Percentiles rank a stretch among this genome's conserved stretches.
These are phyloP conservation scores for Sylvilagus bachmani DNA, from an alignment of 2,113 vertebrate species.

Conservation along the genomic window DNA sequence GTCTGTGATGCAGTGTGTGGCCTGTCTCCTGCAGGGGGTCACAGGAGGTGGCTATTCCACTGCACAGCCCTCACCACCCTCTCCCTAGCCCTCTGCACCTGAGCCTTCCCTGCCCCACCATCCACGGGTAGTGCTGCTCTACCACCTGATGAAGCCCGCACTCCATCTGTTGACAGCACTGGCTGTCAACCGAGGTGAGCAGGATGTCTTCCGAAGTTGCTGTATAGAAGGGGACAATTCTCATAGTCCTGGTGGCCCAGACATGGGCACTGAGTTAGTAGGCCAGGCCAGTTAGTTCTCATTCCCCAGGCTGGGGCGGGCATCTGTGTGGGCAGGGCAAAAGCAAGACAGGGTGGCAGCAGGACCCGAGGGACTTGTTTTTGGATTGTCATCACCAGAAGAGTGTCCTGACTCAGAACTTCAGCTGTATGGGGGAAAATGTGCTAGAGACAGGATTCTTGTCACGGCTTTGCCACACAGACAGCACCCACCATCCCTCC, in stretches of 20 bases:
- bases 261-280: not conserved
- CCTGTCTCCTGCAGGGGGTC: not conserved
- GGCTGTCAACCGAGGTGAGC: not conserved
- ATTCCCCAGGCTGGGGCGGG: not conserved
- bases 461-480: not conserved
- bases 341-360: not conserved
- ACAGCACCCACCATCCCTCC: not conserved
- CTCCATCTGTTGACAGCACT: not conserved
- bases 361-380: not conserved
- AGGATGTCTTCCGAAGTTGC: not conserved
- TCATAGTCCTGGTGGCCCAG: fast-evolving
- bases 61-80: not conserved
- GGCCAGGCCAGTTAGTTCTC: not conserved
- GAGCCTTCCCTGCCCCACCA: not conserved
- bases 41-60: not conserved
- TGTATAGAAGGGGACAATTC: fast-evolving
- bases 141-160: too few relatives aligned
- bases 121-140: not conserved
- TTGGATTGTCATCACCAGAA: too few relatives aligned
- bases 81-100: not conserved
- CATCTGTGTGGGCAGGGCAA: too few relatives aligned
- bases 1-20: fast-evolving
- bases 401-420: not conserved
- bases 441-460: not conserved
- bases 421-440: not conserved